A percentile compares a stretch with the other conserved stretches of the same genome.
Conservation (phyloP, 2,113 vertebrate genomes). For the Tupaia tana region DNA sequence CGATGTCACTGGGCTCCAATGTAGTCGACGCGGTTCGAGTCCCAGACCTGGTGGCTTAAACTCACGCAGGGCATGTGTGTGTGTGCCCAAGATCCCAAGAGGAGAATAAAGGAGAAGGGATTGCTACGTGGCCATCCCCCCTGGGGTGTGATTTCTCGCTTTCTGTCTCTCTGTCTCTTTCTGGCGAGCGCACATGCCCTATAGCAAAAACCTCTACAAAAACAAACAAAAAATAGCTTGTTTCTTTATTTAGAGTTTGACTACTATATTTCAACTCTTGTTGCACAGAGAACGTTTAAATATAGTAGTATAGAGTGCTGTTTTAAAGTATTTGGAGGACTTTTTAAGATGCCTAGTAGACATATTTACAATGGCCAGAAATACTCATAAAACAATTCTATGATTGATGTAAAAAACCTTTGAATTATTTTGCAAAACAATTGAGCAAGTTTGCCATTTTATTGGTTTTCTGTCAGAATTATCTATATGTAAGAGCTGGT, state of each 20-base stretch:
- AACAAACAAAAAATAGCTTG: background rate
- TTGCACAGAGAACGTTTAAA: background rate
- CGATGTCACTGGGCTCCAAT: no score
- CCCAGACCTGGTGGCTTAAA: no score
- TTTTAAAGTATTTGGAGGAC: background rate
- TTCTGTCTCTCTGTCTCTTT: no score
- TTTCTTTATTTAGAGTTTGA: conserved; percentile 40
- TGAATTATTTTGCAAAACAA: conserved; percentile 30
- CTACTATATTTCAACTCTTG: background rate
- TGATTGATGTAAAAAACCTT: conserved; percentile 1
- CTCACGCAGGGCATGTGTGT: no score
- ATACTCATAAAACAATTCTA: conserved; percentile 28
- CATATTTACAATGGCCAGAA: background rate
- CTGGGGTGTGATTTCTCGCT: no score
- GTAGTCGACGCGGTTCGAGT: no score
- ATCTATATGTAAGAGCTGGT: background rate
- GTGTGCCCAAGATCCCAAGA: no score
- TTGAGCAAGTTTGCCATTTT: background rate
- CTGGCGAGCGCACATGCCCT: no score
- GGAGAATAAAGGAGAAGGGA: no score
- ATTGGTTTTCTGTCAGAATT: conserved; percentile 3
- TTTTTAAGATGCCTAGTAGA: conserved; percentile 18
- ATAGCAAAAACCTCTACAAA: no score
- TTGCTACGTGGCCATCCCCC: no score
- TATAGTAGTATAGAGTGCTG: background rate